Evolutionary conservation across 2,113 vertebrate genomes (phyloP).

Genomic region (Psettodes erumei): DNA sequence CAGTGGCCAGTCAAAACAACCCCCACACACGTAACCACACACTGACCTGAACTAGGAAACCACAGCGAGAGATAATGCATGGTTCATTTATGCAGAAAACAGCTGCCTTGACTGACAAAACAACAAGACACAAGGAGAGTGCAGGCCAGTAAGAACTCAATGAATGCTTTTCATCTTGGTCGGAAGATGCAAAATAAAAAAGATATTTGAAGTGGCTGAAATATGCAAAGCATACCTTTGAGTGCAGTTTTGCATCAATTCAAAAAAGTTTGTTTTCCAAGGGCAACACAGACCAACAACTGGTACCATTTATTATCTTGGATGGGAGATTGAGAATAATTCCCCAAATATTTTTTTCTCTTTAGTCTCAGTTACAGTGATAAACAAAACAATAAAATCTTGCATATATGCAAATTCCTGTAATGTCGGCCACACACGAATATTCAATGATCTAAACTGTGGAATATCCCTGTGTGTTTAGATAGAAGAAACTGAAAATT

Average conservation of each 20-base stretch:
- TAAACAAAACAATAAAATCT: neutral
- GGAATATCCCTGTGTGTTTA: neutral
- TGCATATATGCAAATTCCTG: neutral
- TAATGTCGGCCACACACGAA: neutral
- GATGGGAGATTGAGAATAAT: neutral
- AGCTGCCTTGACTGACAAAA: conserved; percentile 29
- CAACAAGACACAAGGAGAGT: conserved; percentile 3
- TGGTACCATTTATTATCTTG: neutral
- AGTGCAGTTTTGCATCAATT: neutral
- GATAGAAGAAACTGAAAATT: neutral
- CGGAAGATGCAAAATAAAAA: conserved; percentile 14
- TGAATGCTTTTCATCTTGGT: conserved; percentile 25
- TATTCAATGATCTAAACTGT: neutral
- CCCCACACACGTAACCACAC: conserved; percentile 25
- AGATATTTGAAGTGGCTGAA: conserved; percentile 5
- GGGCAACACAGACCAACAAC: neutral
- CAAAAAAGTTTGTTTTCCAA: neutral
- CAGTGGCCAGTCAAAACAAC: conserved; percentile 41
- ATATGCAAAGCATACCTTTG: conserved; percentile 10
- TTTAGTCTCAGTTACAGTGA: neutral
- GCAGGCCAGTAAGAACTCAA: neutral
- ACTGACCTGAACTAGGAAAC: conserved; percentile 55
- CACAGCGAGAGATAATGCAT: conserved; percentile 27
- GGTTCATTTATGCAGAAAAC: conserved; percentile 49
- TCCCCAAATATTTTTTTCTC: neutral